Evolutionary conservation across 2,797 vertebrate genomes (phyloP).

Genomic region (Rhabdophis nuchalis): DNA sequence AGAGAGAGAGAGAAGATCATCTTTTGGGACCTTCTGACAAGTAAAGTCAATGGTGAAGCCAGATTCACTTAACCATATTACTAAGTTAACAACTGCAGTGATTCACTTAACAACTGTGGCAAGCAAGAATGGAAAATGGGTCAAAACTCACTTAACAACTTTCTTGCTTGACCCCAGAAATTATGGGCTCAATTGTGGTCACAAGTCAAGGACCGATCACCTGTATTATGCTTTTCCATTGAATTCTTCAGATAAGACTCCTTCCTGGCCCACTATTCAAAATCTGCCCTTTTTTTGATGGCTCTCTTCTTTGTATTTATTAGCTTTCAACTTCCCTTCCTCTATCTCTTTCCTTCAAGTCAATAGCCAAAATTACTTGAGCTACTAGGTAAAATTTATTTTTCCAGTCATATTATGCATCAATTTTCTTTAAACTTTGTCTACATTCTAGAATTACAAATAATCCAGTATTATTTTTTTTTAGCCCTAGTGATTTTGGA

Average conservation of each 20-base stretch:
- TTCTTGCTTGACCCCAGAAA: not conserved
- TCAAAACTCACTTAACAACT: not conserved
- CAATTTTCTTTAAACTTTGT: not conserved
- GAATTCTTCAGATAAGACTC: too few relatives aligned
- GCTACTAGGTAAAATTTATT: not conserved
- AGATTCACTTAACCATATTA: not conserved
- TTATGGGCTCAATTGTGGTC: not conserved
- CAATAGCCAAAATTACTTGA: not conserved
- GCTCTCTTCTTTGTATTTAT: not conserved
- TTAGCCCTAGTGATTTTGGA: not conserved
- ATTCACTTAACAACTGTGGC: not conserved
- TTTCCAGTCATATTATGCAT: not conserved
- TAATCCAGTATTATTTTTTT: not conserved
- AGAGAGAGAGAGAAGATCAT: too few relatives aligned
- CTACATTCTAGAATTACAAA: not conserved
- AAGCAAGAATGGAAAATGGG: not conserved
- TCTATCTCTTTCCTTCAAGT: not conserved
- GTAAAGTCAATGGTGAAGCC: not conserved
- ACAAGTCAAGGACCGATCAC: not conserved
- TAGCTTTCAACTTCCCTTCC: not conserved
- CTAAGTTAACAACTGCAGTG: not conserved
- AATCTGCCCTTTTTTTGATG: not conserved
- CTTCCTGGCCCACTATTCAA: not conserved
- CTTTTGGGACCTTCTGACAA: not conserved
- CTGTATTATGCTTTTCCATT: not conserved